A percentile compares a stretch with the other conserved stretches of the same genome.
Evolutionary conservation across 1,140 invertebrate genomes (phyloP).

Genomic region (Grapholita molesta): DNA sequence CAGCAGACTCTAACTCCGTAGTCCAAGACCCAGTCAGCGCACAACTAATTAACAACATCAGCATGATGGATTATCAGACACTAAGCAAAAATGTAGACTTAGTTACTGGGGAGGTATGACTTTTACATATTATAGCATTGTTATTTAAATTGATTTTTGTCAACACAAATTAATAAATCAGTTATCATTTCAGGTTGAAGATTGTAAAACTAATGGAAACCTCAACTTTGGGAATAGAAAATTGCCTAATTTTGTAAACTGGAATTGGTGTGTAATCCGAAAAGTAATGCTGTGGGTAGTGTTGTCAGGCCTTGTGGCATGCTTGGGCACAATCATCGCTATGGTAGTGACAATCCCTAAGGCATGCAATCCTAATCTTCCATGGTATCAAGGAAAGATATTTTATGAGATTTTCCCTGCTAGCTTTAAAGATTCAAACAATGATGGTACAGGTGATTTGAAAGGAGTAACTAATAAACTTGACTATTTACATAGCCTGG

Average conservation of each 20-base stretch:
- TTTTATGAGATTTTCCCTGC: constrained; percentile 92
- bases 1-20: constrained; percentile 66
- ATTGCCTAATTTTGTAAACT: constrained; percentile 83
- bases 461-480: constrained; percentile 82
- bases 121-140: constrained; percentile 6
- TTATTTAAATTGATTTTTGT: background rate
- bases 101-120: constrained; percentile 56
- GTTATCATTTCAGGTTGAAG: constrained; percentile 59
- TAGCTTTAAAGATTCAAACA: constrained; percentile 88
- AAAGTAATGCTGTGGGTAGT: constrained; percentile 85
- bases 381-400: constrained; percentile 90
- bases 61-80: constrained; percentile 75
- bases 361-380: constrained; percentile 82
- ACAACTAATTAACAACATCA: constrained; percentile 76
- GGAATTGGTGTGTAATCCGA: constrained; percentile 89
- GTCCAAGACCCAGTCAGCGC: constrained; percentile 74
- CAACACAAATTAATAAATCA: background rate
- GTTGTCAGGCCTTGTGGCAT: constrained; percentile 82
- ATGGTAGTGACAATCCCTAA: constrained; percentile 85
- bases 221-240: constrained; percentile 57
- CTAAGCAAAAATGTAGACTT: constrained; percentile 72
- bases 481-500: constrained; percentile 83
- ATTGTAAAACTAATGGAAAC: constrained; percentile 65
- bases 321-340: constrained; percentile 83
- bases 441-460: constrained; percentile 87